These are phyloP conservation scores for Drosophila algonquin DNA, from an alignment of 2,888 invertebrate genomes.

Conservation along the genomic window DNA sequence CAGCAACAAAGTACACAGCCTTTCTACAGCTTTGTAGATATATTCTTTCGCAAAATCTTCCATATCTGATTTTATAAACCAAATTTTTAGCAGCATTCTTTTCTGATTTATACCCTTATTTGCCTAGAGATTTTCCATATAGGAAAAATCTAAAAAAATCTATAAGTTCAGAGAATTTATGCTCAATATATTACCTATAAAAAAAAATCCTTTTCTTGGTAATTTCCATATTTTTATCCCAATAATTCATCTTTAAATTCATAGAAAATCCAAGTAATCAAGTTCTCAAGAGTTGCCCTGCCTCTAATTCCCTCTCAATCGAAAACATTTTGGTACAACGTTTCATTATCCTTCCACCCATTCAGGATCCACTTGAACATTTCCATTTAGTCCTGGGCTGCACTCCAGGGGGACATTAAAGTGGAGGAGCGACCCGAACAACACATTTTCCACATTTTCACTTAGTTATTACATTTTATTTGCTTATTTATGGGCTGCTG, in stretches of 20 bases:
- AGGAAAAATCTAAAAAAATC: too few species aligned
- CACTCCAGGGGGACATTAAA: slow-evolving; percentile 44
- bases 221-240: too few species aligned
- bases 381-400: slow-evolving; percentile 27
- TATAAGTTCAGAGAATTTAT: too few species aligned
- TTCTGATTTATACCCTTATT: background rate
- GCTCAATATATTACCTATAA: too few species aligned
- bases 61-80: too few species aligned
- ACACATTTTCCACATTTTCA: slow-evolving; percentile 60
- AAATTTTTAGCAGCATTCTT: too few species aligned
- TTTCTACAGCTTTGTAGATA: too few species aligned
- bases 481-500: slow-evolving; percentile 58
- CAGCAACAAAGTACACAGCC: too few species aligned
- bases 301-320: background rate
- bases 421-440: slow-evolving; percentile 18
- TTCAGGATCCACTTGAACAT: slow-evolving; percentile 16
- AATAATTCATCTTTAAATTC: background rate
- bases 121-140: background rate
- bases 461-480: slow-evolving; percentile 72
- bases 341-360: slow-evolving; percentile 23
- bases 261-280: background rate
- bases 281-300: slow-evolving; percentile 1
- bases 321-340: slow-evolving; percentile 32
- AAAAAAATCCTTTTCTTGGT: too few species aligned
- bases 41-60: too few species aligned